Conservation (phyloP, 1,140 invertebrate species). For the Carposina sasakii region DNA sequence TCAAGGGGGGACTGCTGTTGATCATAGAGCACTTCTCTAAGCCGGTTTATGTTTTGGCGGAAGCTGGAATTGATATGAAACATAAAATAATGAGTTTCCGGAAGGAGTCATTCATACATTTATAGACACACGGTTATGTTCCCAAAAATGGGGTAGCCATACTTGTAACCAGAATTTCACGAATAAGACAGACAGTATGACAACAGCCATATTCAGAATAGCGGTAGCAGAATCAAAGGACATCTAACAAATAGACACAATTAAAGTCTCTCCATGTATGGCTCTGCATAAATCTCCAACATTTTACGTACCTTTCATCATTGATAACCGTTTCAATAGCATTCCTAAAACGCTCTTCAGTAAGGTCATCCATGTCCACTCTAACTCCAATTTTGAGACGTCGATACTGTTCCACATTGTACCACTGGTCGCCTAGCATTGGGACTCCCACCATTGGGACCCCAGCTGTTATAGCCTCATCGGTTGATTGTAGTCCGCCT, state of each 20-base stretch:
- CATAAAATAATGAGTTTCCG: neutral
- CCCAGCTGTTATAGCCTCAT: slow-evolving; percentile 68
- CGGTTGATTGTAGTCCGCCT: slow-evolving; percentile 66
- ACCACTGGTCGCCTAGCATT: slow-evolving; percentile 33
- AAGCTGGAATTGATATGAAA: slow-evolving; percentile 21
- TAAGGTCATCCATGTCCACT: slow-evolving; percentile 21
- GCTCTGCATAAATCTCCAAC: neutral
- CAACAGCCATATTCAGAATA: neutral
- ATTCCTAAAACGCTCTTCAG: slow-evolving; percentile 20
- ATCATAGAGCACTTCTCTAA: slow-evolving; percentile 57
- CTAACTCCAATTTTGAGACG: slow-evolving; percentile 20
- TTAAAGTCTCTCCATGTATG: neutral
- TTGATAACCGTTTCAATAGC: slow-evolving; percentile 17
- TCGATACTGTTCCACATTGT: slow-evolving; percentile 22
- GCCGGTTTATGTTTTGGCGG: slow-evolving; percentile 28
- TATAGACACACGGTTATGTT: neutral
- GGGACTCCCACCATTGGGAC: slow-evolving; percentile 67
- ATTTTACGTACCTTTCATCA: slow-evolving; percentile 1
- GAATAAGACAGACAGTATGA: neutral
- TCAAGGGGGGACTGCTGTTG: slow-evolving; percentile 54
- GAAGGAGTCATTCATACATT: neutral
- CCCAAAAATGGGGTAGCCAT: neutral
- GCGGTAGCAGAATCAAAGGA: neutral
- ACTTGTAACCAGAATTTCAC: neutral
- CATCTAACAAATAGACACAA: too few relatives aligned